A percentile compares a stretch with the other conserved stretches of the same genome.
Evolutionary conservation across 2,888 invertebrate genomes (phyloP).

Genomic region (Diadegma fenestrale): DNA sequence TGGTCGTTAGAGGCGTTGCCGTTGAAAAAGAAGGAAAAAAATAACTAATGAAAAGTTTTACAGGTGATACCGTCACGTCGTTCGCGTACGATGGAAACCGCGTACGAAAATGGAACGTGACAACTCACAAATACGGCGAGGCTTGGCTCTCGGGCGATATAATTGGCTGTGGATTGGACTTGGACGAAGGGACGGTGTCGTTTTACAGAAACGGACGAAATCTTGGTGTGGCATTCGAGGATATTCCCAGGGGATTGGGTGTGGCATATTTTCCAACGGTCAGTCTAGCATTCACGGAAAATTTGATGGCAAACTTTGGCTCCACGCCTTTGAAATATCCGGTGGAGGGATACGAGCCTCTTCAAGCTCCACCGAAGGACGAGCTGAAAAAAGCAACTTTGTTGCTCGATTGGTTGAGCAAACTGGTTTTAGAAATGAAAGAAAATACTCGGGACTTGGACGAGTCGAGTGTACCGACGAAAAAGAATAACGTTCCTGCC

Average conservation of each 20-base stretch:
- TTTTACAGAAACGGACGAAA: conserved; percentile 92
- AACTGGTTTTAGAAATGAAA: conserved; percentile 79
- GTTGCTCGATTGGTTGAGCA: conserved; percentile 85
- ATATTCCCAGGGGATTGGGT: conserved; percentile 90
- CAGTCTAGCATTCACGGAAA: conserved; percentile 91
- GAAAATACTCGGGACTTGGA: conserved; percentile 40
- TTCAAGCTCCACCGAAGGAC: conserved; percentile 86
- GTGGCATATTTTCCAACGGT: conserved; percentile 93
- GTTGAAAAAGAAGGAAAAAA: not conserved
- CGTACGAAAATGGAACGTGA: conserved; percentile 90
- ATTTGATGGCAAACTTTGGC: conserved; percentile 93
- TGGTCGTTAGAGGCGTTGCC: too few species aligned
- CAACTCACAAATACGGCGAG: conserved; percentile 90
- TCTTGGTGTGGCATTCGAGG: conserved; percentile 90
- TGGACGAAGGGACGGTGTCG: conserved; percentile 89
- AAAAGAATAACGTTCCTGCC: conserved; percentile 64
- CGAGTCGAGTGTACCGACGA: conserved; percentile 31
- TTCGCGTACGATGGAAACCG: conserved; percentile 92
- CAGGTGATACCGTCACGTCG: conserved; percentile 91
- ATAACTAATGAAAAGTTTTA: conserved; percentile 68
- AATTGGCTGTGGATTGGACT: conserved; percentile 90
- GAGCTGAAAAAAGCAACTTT: conserved; percentile 82
- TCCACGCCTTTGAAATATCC: conserved; percentile 89
- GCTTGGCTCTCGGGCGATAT: conserved; percentile 94
- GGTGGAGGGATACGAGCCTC: conserved; percentile 88